phyloP scores from a whole-genome alignment of 2,113 vertebrate species.

The Ahaetulla prasina region DNA sequence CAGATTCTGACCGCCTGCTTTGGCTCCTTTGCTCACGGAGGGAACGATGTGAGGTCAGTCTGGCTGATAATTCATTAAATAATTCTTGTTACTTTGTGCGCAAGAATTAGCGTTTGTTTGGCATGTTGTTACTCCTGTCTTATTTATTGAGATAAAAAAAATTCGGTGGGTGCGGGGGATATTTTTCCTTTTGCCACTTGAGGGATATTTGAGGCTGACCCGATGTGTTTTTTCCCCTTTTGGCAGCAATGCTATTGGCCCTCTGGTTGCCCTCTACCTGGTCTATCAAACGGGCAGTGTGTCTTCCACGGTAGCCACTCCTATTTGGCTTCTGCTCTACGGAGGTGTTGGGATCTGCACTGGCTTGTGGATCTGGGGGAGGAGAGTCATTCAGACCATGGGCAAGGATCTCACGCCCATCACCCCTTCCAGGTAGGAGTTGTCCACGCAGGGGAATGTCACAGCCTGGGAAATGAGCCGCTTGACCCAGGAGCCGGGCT shows the following conservation, averaged over 20 bases:
- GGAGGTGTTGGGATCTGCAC: conserved; percentile 88
- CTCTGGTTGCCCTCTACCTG: conserved; percentile 87
- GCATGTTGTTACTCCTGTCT: too few species aligned
- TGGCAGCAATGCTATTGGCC: conserved; percentile 94
- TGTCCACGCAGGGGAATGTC: rapidly evolving
- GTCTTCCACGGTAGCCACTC: conserved; percentile 74
- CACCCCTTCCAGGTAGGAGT: conserved; percentile 88
- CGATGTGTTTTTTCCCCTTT: not conserved
- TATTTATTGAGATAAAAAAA: not conserved
- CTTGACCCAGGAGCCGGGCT: not conserved
- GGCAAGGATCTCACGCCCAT: conserved; percentile 96
- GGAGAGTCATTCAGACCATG: conserved; percentile 95
- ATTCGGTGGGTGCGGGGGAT: not conserved
- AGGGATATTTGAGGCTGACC: not conserved
- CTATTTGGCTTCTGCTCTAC: conserved; percentile 90
- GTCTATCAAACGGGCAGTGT: conserved; percentile 79
- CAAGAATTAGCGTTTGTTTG: not conserved
- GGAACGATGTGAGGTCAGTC: conserved; percentile 91
- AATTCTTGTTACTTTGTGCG: not conserved
- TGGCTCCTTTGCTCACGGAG: conserved; percentile 95
- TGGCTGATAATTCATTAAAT: not conserved
- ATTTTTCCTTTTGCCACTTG: not conserved
- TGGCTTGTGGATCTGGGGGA: conserved; percentile 96
- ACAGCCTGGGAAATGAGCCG: not conserved
- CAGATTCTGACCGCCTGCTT: conserved; percentile 97